Conservation (phyloP, 64 coral and sea anemone genomes). For the Orbicella faveolata region DNA sequence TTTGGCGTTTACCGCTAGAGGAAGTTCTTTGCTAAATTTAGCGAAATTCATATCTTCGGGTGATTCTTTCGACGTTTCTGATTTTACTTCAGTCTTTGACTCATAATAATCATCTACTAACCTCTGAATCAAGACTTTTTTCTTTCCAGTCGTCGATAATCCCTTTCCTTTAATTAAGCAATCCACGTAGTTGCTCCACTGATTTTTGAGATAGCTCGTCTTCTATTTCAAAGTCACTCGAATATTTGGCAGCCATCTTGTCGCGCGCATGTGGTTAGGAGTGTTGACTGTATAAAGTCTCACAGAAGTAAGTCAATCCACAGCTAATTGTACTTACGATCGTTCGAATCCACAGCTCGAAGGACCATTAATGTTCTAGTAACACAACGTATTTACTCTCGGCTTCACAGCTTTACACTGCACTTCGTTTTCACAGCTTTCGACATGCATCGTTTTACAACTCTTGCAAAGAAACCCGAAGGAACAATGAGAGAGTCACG, state of each 20-base stretch:
- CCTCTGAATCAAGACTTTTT: no score
- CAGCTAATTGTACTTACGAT: neutral
- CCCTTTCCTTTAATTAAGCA: conserved; percentile 14
- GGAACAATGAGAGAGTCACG: no score
- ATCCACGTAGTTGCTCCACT: neutral
- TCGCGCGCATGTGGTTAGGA: neutral
- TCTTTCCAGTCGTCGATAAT: conserved; percentile 12
- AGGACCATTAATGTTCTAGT: no score
- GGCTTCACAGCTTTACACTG: no score
- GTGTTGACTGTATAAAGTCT: neutral
- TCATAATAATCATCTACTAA: neutral
- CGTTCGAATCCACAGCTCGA: neutral
- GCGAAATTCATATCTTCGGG: conserved; percentile 8
- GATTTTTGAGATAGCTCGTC: neutral
- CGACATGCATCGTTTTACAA: no score
- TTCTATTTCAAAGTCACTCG: no score
- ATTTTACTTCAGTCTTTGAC: conserved; percentile 1
- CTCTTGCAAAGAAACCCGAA: no score
- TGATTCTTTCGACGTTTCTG: neutral
- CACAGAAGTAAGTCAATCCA: neutral
- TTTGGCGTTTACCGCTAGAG: neutral
- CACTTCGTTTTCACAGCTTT: no score
- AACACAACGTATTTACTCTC: no score
- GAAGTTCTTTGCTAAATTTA: neutral
- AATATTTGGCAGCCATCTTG: no score